These are phyloP conservation scores for Caiman crocodilus DNA, from an alignment of 2,797 vertebrate genomes.

Conservation along the genomic window DNA sequence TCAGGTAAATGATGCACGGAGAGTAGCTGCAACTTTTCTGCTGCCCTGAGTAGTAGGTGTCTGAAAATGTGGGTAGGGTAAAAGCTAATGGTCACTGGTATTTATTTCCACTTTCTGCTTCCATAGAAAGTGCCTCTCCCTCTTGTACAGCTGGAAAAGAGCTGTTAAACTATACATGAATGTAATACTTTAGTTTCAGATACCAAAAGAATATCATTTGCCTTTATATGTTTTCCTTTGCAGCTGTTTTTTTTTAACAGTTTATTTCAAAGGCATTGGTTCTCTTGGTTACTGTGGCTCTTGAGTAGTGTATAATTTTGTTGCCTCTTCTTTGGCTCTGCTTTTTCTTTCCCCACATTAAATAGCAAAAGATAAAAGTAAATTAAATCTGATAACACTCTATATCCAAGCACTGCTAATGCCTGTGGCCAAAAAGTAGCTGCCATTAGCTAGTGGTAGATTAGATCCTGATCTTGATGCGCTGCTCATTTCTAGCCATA, in stretches of 20 bases:
- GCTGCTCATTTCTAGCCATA: not conserved
- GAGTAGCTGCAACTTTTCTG: slow-evolving; percentile 66
- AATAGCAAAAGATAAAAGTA: slow-evolving; percentile 35
- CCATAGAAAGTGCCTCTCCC: slow-evolving; percentile 58
- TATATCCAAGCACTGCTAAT: slow-evolving; percentile 12
- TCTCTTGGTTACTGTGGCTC: slow-evolving; percentile 81
- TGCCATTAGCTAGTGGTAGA: slow-evolving; percentile 64
- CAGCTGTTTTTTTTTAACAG: not conserved
- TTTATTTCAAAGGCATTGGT: slow-evolving; percentile 19
- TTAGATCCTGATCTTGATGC: slow-evolving; percentile 58
- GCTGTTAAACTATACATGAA: slow-evolving; percentile 5
- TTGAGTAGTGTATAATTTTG: slow-evolving; percentile 57
- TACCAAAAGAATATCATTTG: slow-evolving; percentile 36
- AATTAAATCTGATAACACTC: slow-evolving; percentile 23
- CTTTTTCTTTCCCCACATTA: slow-evolving; percentile 52
- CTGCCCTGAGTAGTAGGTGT: slow-evolving; percentile 32
- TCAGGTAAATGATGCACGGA: slow-evolving; percentile 88
- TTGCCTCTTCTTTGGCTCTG: slow-evolving; percentile 48
- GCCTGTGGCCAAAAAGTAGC: slow-evolving; percentile 48
- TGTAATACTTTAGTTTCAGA: slow-evolving; percentile 42
- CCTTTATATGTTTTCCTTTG: not conserved
- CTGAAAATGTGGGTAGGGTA: slow-evolving; percentile 31
- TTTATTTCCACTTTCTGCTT: slow-evolving; percentile 62
- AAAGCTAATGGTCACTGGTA: slow-evolving; percentile 37
- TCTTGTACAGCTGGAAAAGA: slow-evolving; percentile 80